These are phyloP conservation scores for Hirtodrosophila duncani DNA, from an alignment of 2,888 invertebrate genomes.

Conservation along the genomic window DNA sequence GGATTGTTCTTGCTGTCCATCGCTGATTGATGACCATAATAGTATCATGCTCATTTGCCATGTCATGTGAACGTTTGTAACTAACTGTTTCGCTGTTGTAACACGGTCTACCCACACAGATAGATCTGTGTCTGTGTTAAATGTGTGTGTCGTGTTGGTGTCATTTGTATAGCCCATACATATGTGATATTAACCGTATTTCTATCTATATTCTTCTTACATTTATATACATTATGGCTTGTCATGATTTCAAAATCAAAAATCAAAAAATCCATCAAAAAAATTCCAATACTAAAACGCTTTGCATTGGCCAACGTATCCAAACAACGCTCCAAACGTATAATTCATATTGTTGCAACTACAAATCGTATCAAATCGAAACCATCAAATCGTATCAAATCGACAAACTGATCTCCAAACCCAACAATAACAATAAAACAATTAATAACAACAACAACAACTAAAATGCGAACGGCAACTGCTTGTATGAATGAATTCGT, in stretches of 20 bases:
- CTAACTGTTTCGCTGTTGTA: no score
- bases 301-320: conserved; percentile 46
- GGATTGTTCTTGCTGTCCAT: no score
- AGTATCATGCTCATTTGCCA: no score
- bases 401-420: conserved; percentile 31
- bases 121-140: conserved; percentile 8
- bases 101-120: no score
- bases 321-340: conserved; percentile 36
- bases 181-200: conserved; percentile 49
- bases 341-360: conserved; percentile 13
- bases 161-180: conserved; percentile 27
- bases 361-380: conserved; percentile 9
- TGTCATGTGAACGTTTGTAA: no score
- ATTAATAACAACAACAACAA: conserved; percentile 42
- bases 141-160: conserved; percentile 42
- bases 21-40: no score
- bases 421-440: conserved; percentile 37
- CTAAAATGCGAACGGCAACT: conserved; percentile 64
- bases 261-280: conserved; percentile 10
- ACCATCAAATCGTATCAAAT: conserved; percentile 7
- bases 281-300: conserved; percentile 15
- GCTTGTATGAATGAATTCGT: conserved; percentile 58
- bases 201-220: conserved; percentile 56
- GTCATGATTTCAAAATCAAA: conserved; percentile 30
- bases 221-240: conserved; percentile 55